Evolutionary conservation across 2,888 invertebrate species (phyloP).

Genomic region (Seira musarum): DNA sequence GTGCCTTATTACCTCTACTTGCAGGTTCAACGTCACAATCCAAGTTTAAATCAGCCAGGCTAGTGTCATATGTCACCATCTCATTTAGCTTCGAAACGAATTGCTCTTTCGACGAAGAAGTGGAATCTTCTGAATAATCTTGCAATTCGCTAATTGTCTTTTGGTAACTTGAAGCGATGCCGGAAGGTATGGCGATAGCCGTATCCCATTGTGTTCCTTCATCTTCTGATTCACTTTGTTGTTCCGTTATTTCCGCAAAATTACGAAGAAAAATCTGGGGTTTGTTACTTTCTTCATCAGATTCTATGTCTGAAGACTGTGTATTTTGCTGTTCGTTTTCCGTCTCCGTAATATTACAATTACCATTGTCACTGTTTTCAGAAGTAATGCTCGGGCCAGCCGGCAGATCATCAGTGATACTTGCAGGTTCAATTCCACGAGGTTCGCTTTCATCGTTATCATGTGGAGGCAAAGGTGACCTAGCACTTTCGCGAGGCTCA

Average conservation of each 20-base stretch:
- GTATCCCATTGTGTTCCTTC: conserved; percentile 16
- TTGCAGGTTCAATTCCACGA: not conserved
- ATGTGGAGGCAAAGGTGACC: not conserved
- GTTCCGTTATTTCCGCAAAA: conserved; percentile 39
- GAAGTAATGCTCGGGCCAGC: too few relatives aligned
- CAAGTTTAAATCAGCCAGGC: not conserved
- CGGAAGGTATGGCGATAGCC: not conserved
- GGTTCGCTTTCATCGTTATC: not conserved
- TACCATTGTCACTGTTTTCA: too few relatives aligned
- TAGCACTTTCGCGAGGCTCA: not conserved
- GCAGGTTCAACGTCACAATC: not conserved
- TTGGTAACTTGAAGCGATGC: not conserved
- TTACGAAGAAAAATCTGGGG: conserved; percentile 45
- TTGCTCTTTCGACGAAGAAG: not conserved
- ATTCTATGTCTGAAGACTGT: conserved; percentile 17
- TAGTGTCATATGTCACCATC: conserved; percentile 19
- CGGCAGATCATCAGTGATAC: not conserved
- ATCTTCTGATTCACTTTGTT: conserved; percentile 42
- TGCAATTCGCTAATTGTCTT: not conserved
- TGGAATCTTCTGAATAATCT: not conserved
- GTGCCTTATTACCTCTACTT: not conserved
- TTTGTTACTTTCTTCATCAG: conserved; percentile 36
- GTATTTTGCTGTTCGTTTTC: conserved; percentile 5
- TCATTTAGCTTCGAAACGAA: not conserved
- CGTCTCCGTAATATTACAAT: conserved; percentile 11